These are phyloP conservation scores for Melieria crassipennis DNA, from an alignment of 2,888 invertebrate genomes.

Conservation along the genomic window DNA sequence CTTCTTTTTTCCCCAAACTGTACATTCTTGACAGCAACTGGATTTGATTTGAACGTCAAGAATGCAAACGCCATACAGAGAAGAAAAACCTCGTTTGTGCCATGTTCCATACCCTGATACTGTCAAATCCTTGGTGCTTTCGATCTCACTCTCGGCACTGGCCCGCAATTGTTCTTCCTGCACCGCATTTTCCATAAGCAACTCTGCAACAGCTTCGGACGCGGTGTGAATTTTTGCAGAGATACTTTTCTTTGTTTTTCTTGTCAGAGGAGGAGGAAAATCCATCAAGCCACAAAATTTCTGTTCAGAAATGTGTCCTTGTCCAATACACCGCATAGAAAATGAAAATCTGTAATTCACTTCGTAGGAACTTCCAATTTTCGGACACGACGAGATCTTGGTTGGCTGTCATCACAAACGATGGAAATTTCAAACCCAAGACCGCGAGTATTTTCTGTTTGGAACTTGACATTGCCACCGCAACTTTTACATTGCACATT, in stretches of 20 bases:
- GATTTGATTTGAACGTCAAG: constrained; percentile 17
- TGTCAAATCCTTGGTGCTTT: not conserved
- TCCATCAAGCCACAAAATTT: not conserved
- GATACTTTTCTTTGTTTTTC: not conserved
- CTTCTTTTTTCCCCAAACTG: not conserved
- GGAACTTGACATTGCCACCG: not conserved
- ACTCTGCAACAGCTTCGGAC: not conserved
- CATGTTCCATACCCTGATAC: constrained; percentile 18
- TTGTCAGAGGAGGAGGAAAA: not conserved
- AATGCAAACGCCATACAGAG: constrained; percentile 15
- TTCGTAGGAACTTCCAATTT: constrained; percentile 24
- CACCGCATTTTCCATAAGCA: not conserved
- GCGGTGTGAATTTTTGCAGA: not conserved
- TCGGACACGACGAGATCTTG: constrained; percentile 22
- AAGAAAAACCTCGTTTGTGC: constrained; percentile 18
- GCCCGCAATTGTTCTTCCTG: not conserved
- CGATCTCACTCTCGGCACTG: not conserved
- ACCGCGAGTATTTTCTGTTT: constrained; percentile 44
- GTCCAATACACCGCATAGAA: not conserved
- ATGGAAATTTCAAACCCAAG: constrained; percentile 49
- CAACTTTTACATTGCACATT: constrained; percentile 3
- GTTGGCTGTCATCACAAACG: constrained; percentile 41
- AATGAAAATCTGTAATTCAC: constrained; percentile 19
- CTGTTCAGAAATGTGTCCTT: not conserved
- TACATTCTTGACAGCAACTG: constrained; percentile 4